Percentiles rank a stretch among this genome's conserved stretches.
These are phyloP conservation scores for Tyria jacobaeae DNA, from an alignment of 2,888 invertebrate genomes.

Conservation along the genomic window DNA sequence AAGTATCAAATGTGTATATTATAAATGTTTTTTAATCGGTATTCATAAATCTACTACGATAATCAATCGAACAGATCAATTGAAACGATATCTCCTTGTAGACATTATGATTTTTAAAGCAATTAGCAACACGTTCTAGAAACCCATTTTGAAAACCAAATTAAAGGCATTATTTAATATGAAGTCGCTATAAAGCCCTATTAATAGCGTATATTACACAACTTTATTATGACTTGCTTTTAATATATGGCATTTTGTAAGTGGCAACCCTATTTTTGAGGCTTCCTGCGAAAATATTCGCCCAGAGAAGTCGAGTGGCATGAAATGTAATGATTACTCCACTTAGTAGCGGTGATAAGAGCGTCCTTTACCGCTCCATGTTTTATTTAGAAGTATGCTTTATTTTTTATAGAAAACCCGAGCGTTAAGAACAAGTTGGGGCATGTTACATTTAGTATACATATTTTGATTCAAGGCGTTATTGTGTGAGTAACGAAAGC, in stretches of 20 bases:
- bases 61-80: too few relatives aligned
- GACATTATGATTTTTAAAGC: too few relatives aligned
- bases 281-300: constrained; percentile 57
- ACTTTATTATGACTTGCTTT: background rate
- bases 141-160: too few relatives aligned
- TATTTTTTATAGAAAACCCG: constrained; percentile 6
- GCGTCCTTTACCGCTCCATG: constrained; percentile 40
- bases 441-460: background rate
- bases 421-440: background rate
- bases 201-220: background rate
- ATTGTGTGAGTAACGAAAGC: too few relatives aligned
- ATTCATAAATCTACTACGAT: too few relatives aligned
- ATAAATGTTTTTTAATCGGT: too few relatives aligned
- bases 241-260: constrained; percentile 2
- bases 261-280: constrained; percentile 39
- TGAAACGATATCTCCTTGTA: too few relatives aligned
- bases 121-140: too few relatives aligned
- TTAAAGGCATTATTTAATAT: too few relatives aligned
- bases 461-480: background rate
- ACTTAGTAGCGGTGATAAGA: constrained; percentile 59
- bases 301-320: constrained; percentile 52
- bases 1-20: too few relatives aligned
- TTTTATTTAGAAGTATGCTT: constrained; percentile 43
- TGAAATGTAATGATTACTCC: constrained; percentile 64
- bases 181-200: too few relatives aligned